Evolutionary conservation across 2,888 invertebrate species (phyloP), one percentile per base, ranked within the genome.

Genomic region (Drosophila prolongata): DNA sequence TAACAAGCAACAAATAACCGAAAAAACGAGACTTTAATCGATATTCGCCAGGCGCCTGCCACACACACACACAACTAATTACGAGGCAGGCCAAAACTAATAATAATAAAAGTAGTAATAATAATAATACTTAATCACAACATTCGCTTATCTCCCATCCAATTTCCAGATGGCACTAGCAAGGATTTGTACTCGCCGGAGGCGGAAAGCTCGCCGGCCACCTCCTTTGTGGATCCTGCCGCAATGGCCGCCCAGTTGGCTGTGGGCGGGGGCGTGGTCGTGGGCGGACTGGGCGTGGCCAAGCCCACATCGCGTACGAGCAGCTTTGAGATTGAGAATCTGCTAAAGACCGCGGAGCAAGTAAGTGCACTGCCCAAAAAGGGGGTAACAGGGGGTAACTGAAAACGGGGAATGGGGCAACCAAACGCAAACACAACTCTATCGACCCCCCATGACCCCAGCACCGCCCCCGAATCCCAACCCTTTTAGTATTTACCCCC

Each of bases 251-350:
- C 82, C 54, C 78, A 84, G 56, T 55, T 84, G 71, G 60, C 73
- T 27, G 72, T 79, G 42, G 79, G 75, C 49, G 74, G 43, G 9
- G 85, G 78, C 40, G 87, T 85, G 71, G 81, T 89, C 57, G 55
- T 67, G 37, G 55, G 64, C 37, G 85, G 66, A 49, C 53, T 82
- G 76, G 82, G 82, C 73, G 82, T 82, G 72, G 80, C 70, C 53
- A 96, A 95, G 93, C 95, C 95, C 89, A 95, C 95, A 82, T 96
- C 96, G 57, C 94, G 97, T 83, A 96, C 97, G 73, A 98, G 97
- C 93, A 97, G 98, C 65, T 97, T 98, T 92, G 98, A 98, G 94
- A 98, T 98, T 89, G 98, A 98, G 93, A 98, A 97, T 93, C 94
- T 98, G 89, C 94, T 98, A 79, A 98, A 98, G 89, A 92, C 92